Evolutionary conservation across 1,140 invertebrate species (phyloP), one percentile per base, ranked within the genome.

Genomic region (Brachionus rubens): DNA sequence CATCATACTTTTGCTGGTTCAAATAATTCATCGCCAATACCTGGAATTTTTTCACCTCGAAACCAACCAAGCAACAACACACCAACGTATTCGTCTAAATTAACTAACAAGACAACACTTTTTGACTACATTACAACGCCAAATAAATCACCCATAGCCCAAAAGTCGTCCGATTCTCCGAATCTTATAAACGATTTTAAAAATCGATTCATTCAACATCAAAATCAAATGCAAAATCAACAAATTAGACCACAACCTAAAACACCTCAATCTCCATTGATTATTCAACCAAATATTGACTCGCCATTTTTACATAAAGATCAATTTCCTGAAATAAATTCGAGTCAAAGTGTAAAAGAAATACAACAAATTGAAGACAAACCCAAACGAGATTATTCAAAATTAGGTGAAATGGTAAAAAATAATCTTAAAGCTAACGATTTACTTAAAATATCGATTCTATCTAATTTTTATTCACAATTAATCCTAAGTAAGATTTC

Each of bases 71-170:
- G n/a, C n/a, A n/a, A 70, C 14, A 70, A 70, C 26, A 70, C 65
- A 36, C 65, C 65, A 16, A 21, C 46, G 6, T 50, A 72, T 40
- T 50, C 47, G n/a, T 40, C 68, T 0, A 72, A 72, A 72, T 12
- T 41, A 43, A 65, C 21, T 21, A 65, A 41, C 24, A 65, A 65
- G 14, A 16, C 68, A 33, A 72, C 68, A 12, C 10, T 72, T 6
- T 72, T 72, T 54, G 68, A 72, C 41, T 72, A 26, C 50, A 72
- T 72, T 14, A 40, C 68, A 30, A 50, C 68, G 3, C 68, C 68
- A 14, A 54, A 40, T 19, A 48, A 72, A 30, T 72, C 68, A 24
- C 68, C 68, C 2, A 21, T 36, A 12, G 2, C 33, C 19, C 54
- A 48, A 70, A 70, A 47, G 16, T 4, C 36, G n/a, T 48, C 43